Conservation (phyloP, 1,140 invertebrate species). For the Platorchestia sp. region DNA sequence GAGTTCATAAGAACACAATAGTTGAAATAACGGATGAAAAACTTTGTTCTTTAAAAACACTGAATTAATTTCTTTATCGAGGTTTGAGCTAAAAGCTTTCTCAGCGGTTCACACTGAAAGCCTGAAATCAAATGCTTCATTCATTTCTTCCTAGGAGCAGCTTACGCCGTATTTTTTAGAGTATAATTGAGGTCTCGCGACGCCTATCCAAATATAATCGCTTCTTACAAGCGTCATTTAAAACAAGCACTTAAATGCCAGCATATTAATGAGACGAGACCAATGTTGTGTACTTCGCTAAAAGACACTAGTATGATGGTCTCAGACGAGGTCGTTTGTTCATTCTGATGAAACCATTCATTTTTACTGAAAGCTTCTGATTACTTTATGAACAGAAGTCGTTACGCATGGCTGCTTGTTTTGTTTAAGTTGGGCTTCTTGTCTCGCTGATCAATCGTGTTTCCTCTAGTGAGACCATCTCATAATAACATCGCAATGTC, state of each 20-base stretch:
- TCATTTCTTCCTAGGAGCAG: not conserved
- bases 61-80: not conserved
- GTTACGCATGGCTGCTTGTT: not conserved
- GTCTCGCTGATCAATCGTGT: not conserved
- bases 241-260: not conserved
- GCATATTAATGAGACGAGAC: not conserved
- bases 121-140: not conserved
- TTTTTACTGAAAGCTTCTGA: not conserved
- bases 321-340: not conserved
- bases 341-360: not conserved
- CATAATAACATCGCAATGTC: not conserved
- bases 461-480: not conserved
- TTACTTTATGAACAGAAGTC: not conserved
- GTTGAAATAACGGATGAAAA: not conserved
- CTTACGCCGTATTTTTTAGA: not conserved
- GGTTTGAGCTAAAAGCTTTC: not conserved
- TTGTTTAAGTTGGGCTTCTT: not conserved
- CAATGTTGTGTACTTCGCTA: not conserved
- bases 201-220: not conserved
- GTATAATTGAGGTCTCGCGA: not conserved
- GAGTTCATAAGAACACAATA: not conserved
- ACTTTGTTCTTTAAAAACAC: not conserved
- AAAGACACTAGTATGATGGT: not conserved
- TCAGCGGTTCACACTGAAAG: not conserved
- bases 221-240: not conserved